Conservation (phyloP, 2,888 invertebrate species). For the Stenolophus ochropezus region DNA sequence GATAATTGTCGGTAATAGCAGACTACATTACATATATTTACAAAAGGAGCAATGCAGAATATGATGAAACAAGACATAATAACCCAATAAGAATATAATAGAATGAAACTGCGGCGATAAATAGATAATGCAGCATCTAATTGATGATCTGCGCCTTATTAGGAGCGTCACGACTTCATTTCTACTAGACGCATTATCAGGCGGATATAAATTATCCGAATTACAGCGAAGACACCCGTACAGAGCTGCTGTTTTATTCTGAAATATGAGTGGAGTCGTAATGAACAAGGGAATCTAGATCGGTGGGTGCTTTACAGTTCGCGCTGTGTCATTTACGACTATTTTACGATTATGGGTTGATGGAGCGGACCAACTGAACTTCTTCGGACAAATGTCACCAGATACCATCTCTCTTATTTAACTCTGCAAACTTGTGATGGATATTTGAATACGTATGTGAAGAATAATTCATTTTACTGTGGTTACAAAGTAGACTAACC, state of each 20-base stretch:
- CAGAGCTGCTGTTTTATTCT: slow-evolving; percentile 12
- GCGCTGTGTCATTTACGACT: slow-evolving; percentile 57
- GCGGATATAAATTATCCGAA: slow-evolving; percentile 32
- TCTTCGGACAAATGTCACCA: slow-evolving; percentile 46
- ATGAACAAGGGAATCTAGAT: slow-evolving; percentile 52
- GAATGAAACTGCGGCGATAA: not conserved
- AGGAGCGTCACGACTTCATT: slow-evolving; percentile 12
- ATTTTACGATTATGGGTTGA: slow-evolving; percentile 56
- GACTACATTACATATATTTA: not conserved
- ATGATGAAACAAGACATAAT: not conserved
- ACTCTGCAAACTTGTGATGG: slow-evolving; percentile 32
- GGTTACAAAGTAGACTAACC: slow-evolving; percentile 6
- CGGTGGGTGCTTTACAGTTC: slow-evolving; percentile 45
- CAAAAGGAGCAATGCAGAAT: not conserved
- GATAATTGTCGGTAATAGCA: not conserved
- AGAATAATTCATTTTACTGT: not conserved
- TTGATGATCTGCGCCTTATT: slow-evolving; percentile 17
- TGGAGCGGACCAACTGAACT: slow-evolving; percentile 30
- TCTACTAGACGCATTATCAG: slow-evolving; percentile 17
- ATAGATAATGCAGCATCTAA: slow-evolving; percentile 1
- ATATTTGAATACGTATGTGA: slow-evolving; percentile 11
- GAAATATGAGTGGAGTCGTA: slow-evolving; percentile 26
- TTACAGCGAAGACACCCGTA: slow-evolving; percentile 16
- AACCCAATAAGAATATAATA: not conserved
- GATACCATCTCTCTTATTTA: slow-evolving; percentile 29